Conservation (phyloP, 2,797 vertebrate species). For the Agapornis canus region DNA sequence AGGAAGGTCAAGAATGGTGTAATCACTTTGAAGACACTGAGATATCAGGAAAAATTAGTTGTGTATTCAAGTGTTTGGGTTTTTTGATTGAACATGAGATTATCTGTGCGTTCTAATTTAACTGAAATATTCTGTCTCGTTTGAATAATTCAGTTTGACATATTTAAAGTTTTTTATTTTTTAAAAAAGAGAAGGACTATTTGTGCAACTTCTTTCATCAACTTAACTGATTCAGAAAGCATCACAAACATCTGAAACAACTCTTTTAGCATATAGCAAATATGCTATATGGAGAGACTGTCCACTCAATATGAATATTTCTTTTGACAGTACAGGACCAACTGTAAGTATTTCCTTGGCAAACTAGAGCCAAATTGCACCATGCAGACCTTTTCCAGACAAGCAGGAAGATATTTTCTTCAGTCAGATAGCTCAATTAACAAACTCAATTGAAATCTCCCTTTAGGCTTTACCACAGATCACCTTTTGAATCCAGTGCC, state of each 20-base stretch:
- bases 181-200: background rate
- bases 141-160: background rate
- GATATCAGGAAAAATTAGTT: background rate
- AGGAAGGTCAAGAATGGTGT: background rate
- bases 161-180: background rate
- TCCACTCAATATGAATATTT: background rate
- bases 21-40: background rate
- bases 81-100: background rate
- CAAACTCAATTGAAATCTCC: background rate
- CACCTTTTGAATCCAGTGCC: background rate
- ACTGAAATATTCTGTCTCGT: background rate
- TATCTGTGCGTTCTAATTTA: background rate
- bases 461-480: background rate
- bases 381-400: background rate
- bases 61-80: background rate
- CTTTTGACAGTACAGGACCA: background rate
- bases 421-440: background rate
- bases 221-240: background rate
- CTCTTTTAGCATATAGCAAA: background rate
- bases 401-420: background rate
- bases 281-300: background rate
- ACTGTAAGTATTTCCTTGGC: background rate
- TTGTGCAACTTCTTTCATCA: background rate
- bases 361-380: background rate
- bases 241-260: background rate